Conservation (phyloP, 2,888 invertebrate species). For the Meganola albula region DNA sequence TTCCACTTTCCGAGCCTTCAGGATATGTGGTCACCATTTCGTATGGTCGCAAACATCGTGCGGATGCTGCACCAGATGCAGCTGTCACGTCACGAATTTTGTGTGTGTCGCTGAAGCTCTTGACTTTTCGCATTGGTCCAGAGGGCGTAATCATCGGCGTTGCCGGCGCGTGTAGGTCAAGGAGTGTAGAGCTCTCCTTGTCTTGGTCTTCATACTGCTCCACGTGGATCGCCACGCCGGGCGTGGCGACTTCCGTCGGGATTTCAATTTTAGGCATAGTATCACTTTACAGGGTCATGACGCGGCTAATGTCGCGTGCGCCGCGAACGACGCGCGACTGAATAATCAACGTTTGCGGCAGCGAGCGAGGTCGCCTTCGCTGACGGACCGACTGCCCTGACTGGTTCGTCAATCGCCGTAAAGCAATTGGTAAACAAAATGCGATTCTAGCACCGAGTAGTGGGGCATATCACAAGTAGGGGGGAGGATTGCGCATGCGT, state of each 20-base stretch:
- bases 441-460: conserved; percentile 50
- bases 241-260: conserved; percentile 62
- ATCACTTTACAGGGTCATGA: conserved; percentile 72
- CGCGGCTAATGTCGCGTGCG: conserved; percentile 65
- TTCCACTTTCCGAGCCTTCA: conserved; percentile 80
- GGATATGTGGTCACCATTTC: conserved; percentile 69
- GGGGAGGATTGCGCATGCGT: conserved; percentile 90
- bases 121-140: conserved; percentile 73
- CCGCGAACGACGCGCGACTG: conserved; percentile 63
- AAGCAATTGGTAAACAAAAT: conserved; percentile 73
- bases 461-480: conserved; percentile 76
- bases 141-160: conserved; percentile 63
- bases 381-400: conserved; percentile 58
- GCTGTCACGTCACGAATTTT: conserved; percentile 63
- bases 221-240: conserved; percentile 67
- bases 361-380: conserved; percentile 88
- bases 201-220: conserved; percentile 56
- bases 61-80: conserved; percentile 69
- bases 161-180: conserved; percentile 49
- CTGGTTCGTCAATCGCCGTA: conserved; percentile 68
- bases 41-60: conserved; percentile 66
- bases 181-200: conserved; percentile 62
- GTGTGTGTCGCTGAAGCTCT: conserved; percentile 72
- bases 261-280: conserved; percentile 67
- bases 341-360: conserved; percentile 72